These are phyloP conservation scores for Halcyon senegalensis DNA, from an alignment of 2,113 vertebrate species.

Conservation along the genomic window DNA sequence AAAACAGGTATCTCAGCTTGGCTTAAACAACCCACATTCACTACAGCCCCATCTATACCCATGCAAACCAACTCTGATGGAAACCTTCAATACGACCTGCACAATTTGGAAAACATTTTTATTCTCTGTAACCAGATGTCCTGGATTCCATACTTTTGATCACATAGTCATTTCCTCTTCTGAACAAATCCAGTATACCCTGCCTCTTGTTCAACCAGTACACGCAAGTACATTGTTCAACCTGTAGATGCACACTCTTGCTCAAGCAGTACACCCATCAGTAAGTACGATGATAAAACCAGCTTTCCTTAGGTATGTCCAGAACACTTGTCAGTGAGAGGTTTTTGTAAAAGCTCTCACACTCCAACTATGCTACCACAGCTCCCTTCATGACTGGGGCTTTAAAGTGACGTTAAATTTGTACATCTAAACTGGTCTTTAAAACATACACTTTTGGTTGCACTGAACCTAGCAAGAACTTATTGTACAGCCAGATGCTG, in stretches of 20 bases:
- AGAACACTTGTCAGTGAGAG: background rate
- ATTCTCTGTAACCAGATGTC: background rate
- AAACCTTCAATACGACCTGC: background rate
- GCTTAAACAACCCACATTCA: background rate
- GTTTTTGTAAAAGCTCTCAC: background rate
- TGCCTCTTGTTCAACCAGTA: background rate
- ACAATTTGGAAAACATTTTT: background rate
- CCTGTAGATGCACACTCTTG: too few relatives aligned
- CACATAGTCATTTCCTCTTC: background rate
- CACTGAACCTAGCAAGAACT: background rate
- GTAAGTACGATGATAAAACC: background rate
- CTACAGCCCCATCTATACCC: background rate
- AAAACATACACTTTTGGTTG: background rate
- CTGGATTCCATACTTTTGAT: background rate
- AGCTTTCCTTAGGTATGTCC: background rate
- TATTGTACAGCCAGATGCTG: background rate
- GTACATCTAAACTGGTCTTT: background rate
- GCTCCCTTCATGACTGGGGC: background rate
- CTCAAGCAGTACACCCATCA: background rate
- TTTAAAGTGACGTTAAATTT: background rate
- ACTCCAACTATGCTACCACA: background rate
- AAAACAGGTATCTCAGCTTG: background rate
- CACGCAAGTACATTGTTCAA: too few relatives aligned
- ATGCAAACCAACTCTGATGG: background rate
- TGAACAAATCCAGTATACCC: background rate